Evolutionary conservation across 2,797 vertebrate genomes (phyloP).

Genomic region (Clamator glandarius): DNA sequence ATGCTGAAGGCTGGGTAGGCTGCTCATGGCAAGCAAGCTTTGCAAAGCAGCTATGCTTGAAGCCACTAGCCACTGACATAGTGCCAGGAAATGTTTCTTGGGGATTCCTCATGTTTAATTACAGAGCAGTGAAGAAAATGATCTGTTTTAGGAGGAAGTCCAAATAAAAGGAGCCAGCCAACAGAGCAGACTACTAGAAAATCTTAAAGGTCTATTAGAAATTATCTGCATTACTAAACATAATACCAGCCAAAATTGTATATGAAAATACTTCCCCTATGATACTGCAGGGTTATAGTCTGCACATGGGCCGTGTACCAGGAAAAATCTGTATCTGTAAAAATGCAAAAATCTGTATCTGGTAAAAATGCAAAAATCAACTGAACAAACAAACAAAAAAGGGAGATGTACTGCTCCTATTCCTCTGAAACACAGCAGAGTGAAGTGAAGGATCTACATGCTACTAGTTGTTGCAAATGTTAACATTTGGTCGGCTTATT

Average conservation of each 20-base stretch:
- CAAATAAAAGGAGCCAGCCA: neutral
- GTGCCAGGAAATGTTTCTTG: constrained; percentile 5
- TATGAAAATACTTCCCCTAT: neutral
- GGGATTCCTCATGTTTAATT: constrained; percentile 44
- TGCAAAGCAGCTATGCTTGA: neutral
- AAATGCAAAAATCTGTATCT: constrained; percentile 2
- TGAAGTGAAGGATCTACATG: neutral
- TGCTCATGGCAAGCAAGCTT: neutral
- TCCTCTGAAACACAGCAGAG: neutral
- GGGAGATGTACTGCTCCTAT: neutral
- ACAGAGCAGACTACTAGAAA: neutral
- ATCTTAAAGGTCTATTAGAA: neutral
- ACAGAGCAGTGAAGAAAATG: constrained; percentile 1
- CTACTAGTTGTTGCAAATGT: neutral
- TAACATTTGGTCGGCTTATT: neutral
- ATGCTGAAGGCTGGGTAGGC: neutral
- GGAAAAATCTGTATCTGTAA: too few relatives aligned
- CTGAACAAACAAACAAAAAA: neutral
- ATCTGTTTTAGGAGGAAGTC: neutral
- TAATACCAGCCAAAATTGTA: neutral
- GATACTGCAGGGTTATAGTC: neutral
- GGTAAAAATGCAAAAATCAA: neutral
- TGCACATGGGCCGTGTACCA: neutral
- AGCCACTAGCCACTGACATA: neutral
- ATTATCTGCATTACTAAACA: neutral